phyloP scores from a whole-genome alignment of 2,888 invertebrate species.

The Tipula vernalis region DNA sequence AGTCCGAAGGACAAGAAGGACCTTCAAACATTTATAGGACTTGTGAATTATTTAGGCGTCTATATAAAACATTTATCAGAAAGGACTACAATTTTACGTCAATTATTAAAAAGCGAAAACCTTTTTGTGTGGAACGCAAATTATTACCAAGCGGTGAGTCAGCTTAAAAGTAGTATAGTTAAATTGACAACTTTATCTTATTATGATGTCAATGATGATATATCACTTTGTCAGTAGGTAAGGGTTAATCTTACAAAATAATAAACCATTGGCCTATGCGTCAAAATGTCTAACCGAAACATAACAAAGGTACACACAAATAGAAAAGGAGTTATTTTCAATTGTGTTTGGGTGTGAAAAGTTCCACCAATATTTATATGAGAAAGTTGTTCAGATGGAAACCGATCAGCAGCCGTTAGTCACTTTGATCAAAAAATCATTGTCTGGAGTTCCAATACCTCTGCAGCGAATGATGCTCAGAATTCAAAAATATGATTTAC shows the following conservation, averaged over 20 bases:
- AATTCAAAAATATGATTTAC: not conserved
- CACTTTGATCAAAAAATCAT: slow-evolving; percentile 21
- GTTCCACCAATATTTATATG: slow-evolving; percentile 13
- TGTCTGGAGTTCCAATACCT: not conserved
- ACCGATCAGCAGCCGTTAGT: slow-evolving; percentile 19
- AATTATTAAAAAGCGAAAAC: too few relatives aligned
- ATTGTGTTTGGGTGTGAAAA: too few relatives aligned
- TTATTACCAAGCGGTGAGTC: too few relatives aligned
- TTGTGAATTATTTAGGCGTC: not conserved
- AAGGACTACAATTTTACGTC: not conserved
- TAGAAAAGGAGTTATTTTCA: not conserved
- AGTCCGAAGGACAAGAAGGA: not conserved
- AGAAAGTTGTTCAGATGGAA: slow-evolving; percentile 13
- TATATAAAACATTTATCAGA: not conserved
- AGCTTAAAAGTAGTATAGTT: too few relatives aligned
- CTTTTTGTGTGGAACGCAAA: too few relatives aligned
- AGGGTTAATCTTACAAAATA: too few relatives aligned
- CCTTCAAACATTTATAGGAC: not conserved
- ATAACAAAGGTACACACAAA: too few relatives aligned
- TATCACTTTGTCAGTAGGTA: too few relatives aligned
- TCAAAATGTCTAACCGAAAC: too few relatives aligned
- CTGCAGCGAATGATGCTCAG: not conserved
- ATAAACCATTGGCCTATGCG: too few relatives aligned
- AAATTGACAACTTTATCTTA: too few relatives aligned
- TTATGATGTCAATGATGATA: too few relatives aligned